Evolutionary conservation across 2,113 vertebrate species (phyloP), one percentile per base, ranked within the genome.

Genomic region (Corapipo altera): DNA sequence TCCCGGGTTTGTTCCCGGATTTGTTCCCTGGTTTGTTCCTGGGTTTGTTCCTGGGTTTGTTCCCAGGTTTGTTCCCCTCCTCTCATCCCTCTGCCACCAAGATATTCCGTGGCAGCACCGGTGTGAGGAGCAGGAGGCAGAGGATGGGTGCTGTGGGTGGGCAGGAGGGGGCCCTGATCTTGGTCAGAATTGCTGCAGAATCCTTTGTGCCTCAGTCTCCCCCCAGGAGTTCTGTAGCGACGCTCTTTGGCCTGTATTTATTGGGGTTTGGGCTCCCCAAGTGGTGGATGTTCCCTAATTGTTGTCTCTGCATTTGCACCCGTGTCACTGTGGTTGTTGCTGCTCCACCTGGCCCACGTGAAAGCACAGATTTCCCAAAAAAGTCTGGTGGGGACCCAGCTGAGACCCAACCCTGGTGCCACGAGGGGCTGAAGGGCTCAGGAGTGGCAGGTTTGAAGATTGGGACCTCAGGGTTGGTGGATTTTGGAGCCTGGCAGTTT

Each of bases 231-330:
- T 30, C 5, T 7, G 2, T 2, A n/a, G n/a, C 12, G 11, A 5
- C 12, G 20, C 37, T 9, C 11, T 61, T 55, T 26, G 39, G 66
- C 37, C 30, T 15, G 0, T 35, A 4, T 17, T 59, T 35, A 1
- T 12, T 10, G 39, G 7, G 37, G 7, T 69, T 58, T 35, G 72
- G 23, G 49, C n/a, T 12, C 28, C 12, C 5, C 15, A 3, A 18
- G 43, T 0, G 30, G 2, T 16, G 52, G 9, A 18, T 1, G 6
- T 13, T 28, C 4, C 58, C 14, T 21, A 0, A 2, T 61, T 10
- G 2, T 3, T 17, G 12, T 3, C 27, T 11, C 3, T 1, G 22
- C 15, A 5, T 15, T 78, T 11, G 17, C 43, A 0, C 3, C 1
- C 6, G 1, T 12, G 7, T 22, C 1, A 1, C 32, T 2, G 46